A percentile compares a stretch with the other conserved stretches of the same genome.
phyloP scores from a whole-genome alignment of 2,113 vertebrate species.

The Odontophorus gujanensis region DNA sequence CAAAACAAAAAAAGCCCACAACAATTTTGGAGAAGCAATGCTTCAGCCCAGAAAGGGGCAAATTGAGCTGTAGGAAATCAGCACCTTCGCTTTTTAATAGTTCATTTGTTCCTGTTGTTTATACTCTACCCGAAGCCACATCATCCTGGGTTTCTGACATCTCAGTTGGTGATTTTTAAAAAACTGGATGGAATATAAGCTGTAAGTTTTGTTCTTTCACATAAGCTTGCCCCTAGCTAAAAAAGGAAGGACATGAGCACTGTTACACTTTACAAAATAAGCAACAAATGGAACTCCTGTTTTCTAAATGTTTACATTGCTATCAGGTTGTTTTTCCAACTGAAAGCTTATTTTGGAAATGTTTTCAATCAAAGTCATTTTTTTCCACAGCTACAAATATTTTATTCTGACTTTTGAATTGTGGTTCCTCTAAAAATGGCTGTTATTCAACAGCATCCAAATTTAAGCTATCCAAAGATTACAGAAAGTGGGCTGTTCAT shows the following conservation, averaged over 20 bases:
- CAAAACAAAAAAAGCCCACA: not conserved
- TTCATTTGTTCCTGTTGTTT: slow-evolving; percentile 69
- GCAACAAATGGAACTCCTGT: not conserved
- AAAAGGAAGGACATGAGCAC: not conserved
- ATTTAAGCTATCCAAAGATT: not conserved
- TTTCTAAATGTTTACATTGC: not conserved
- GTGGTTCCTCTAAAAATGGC: not conserved
- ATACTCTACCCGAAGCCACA: slow-evolving; percentile 58
- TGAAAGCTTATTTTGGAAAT: not conserved
- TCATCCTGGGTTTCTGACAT: slow-evolving; percentile 10
- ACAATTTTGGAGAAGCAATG: slow-evolving; percentile 35
- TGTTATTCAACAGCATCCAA: not conserved
- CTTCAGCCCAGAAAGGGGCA: slow-evolving; percentile 38
- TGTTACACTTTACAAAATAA: not conserved
- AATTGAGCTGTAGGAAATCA: slow-evolving; percentile 54
- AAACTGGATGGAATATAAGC: slow-evolving; percentile 23
- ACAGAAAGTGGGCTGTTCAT: no score
- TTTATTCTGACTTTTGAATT: not conserved
- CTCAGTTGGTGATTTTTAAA: not conserved
- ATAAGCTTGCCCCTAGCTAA: not conserved
- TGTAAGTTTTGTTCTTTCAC: not conserved
- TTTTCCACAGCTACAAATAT: not conserved
- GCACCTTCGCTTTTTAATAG: slow-evolving; percentile 54
- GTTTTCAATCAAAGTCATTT: not conserved
- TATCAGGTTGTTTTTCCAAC: not conserved